Percentiles rank a stretch among this genome's conserved stretches.
Evolutionary conservation across 2,888 invertebrate genomes (phyloP).

Genomic region (Cenopis cana): DNA sequence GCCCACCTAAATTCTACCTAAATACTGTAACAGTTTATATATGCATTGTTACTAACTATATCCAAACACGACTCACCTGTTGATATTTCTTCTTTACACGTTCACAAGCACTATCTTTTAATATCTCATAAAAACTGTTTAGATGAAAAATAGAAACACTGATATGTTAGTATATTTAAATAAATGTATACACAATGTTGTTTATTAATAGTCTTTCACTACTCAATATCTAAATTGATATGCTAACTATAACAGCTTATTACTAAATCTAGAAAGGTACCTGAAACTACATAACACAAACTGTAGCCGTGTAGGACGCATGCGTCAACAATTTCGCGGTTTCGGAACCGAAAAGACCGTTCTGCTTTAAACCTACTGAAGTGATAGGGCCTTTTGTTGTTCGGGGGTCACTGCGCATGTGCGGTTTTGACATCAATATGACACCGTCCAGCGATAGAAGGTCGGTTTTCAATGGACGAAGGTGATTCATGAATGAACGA

Average conservation of each 20-base stretch:
- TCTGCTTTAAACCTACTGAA: neutral
- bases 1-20: constrained; percentile 59
- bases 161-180: constrained; percentile 21
- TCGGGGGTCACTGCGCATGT: constrained; percentile 64
- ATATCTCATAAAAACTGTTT: constrained; percentile 6
- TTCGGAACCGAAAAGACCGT: neutral
- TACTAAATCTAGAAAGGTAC: constrained; percentile 68
- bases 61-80: constrained; percentile 72
- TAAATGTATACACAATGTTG: neutral
- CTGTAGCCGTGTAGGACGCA: constrained; percentile 57
- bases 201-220: neutral
- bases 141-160: constrained; percentile 13
- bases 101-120: constrained; percentile 45
- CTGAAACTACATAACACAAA: constrained; percentile 68
- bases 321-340: constrained; percentile 49
- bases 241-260: constrained; percentile 59
- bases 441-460: constrained; percentile 63
- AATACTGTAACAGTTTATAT: too few species aligned
- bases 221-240: constrained; percentile 53
- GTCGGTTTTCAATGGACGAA: constrained; percentile 68
- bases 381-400: neutral
- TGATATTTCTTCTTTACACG: constrained; percentile 60
- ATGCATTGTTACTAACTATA: constrained; percentile 48
- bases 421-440: constrained; percentile 73
- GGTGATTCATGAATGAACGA: constrained; percentile 73